Evolutionary conservation across 1,140 invertebrate species (phyloP).

Genomic region (Glomeris maerens): DNA sequence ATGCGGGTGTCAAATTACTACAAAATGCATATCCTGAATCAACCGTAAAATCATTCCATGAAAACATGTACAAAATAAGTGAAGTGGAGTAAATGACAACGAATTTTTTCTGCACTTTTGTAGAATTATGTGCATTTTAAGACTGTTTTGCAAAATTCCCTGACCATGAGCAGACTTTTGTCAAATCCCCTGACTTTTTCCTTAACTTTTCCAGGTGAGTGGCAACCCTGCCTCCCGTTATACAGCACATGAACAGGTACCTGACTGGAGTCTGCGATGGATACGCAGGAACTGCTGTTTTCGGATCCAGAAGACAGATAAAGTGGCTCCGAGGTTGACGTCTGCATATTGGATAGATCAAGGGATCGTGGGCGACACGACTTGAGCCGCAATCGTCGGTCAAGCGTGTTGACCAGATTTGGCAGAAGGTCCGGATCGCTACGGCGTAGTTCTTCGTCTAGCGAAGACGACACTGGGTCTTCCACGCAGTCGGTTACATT

Average conservation of each 20-base stretch:
- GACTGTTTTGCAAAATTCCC: too few species aligned
- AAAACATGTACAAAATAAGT: too few species aligned
- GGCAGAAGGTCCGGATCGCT: constrained; percentile 71
- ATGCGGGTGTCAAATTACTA: too few species aligned
- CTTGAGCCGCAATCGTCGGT: constrained; percentile 60
- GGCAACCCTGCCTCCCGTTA: not conserved
- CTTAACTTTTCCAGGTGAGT: not conserved
- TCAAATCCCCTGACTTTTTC: not conserved
- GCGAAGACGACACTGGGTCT: constrained; percentile 38
- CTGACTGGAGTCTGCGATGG: not conserved
- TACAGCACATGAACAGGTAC: not conserved
- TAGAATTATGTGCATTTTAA: too few species aligned
- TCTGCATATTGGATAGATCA: constrained; percentile 73
- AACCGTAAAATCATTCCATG: too few species aligned
- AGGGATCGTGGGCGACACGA: constrained; percentile 60
- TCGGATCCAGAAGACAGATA: not conserved
- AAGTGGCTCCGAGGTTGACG: constrained; percentile 39
- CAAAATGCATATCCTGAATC: too few species aligned
- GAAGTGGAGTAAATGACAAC: too few species aligned
- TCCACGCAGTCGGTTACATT: constrained; percentile 74
- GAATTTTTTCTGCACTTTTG: too few species aligned
- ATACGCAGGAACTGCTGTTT: not conserved
- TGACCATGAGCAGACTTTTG: not conserved
- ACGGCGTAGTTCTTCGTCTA: constrained; percentile 55
- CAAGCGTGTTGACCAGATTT: constrained; percentile 55